Conservation (phyloP, 2,113 vertebrate genomes). For the Smithornis capensis region DNA sequence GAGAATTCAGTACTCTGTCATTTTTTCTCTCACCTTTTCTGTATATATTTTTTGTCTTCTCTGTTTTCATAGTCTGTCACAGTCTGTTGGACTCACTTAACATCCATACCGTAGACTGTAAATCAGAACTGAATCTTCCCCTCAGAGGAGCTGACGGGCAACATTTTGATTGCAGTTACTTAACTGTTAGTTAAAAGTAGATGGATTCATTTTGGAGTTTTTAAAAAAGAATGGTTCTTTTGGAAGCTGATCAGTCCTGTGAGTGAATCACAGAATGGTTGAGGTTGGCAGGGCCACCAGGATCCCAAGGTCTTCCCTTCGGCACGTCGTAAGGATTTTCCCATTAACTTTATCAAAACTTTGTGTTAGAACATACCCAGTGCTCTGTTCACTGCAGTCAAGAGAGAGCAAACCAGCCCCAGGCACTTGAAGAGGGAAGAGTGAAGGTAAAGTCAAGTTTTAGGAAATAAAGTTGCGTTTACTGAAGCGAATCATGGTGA, state of each 20-base stretch:
- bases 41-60: neutral
- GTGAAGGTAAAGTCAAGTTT: neutral
- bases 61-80: neutral
- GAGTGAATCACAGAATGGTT: neutral
- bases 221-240: neutral
- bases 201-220: neutral
- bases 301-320: fast-evolving
- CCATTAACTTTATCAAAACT: neutral
- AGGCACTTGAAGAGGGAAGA: fast-evolving
- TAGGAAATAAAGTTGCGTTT: neutral
- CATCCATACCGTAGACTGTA: neutral
- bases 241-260: neutral
- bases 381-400: neutral
- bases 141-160: neutral
- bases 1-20: fast-evolving
- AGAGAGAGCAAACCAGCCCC: neutral
- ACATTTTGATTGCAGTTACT: neutral
- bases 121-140: neutral
- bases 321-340: neutral
- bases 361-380: no score
- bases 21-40: neutral
- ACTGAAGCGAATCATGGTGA: fast-evolving
- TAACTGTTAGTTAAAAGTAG: neutral
- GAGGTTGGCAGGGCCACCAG: neutral
- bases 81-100: neutral